phyloP scores from a whole-genome alignment of 2,797 vertebrate genomes.

The Vultur gryphus region DNA sequence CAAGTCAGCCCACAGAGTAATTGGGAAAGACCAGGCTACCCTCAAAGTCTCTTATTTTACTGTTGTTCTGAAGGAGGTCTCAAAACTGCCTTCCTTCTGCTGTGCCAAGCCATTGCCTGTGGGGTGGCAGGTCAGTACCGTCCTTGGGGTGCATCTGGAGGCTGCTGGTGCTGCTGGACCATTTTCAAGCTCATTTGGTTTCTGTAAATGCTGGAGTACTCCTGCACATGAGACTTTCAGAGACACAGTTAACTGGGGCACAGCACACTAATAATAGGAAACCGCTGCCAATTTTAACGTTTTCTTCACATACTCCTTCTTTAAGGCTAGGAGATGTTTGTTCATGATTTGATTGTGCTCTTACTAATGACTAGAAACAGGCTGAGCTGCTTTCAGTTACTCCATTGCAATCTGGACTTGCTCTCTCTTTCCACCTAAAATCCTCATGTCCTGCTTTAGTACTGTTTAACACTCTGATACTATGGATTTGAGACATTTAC shows the following conservation, averaged over 20 bases:
- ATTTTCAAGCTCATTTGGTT: background rate
- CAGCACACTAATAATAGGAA: background rate
- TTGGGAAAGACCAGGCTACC: background rate
- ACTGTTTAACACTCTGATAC: rapidly evolving
- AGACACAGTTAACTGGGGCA: background rate
- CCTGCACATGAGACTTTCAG: background rate
- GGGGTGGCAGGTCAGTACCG: background rate
- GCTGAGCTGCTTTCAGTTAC: background rate
- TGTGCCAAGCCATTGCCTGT: background rate
- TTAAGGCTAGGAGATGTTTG: background rate
- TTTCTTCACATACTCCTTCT: background rate
- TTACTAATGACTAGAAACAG: background rate
- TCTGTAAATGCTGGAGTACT: background rate
- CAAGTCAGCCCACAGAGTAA: background rate
- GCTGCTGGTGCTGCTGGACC: background rate
- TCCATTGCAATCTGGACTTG: background rate
- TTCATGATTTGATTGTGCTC: background rate
- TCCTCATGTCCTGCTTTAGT: background rate
- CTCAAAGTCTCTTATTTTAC: background rate
- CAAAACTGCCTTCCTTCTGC: background rate
- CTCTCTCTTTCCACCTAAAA: background rate
- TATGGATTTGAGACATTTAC: rapidly evolving
- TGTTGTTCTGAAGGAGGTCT: background rate
- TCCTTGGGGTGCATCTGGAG: background rate
- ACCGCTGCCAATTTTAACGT: background rate